Percentiles rank a stretch among this genome's conserved stretches.
Conservation (phyloP, 2,113 vertebrate genomes). For the Nicator chloris region DNA sequence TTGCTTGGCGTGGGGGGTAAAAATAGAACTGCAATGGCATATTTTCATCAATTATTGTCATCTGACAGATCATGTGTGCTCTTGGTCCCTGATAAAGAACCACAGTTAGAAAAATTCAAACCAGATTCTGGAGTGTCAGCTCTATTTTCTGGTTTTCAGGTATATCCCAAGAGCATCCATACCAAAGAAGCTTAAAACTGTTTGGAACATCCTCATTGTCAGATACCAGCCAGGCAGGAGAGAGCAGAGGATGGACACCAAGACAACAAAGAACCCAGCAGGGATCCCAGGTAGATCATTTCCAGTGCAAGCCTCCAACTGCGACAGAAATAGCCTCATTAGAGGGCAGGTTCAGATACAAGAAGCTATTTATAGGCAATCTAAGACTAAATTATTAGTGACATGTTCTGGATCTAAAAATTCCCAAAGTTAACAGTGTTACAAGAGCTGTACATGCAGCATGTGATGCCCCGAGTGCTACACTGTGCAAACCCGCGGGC, state of each 20-base stretch:
- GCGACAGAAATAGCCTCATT: not conserved
- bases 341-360: not conserved
- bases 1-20: not conserved
- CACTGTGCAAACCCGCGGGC: rapidly evolving
- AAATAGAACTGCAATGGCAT: not conserved
- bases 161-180: rapidly evolving
- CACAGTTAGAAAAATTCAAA: not conserved
- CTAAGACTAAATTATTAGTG: not conserved
- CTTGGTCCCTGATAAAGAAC: not conserved
- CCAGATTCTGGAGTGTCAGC: not conserved
- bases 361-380: not conserved
- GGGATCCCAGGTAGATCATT: not conserved
- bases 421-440: not conserved
- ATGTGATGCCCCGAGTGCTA: not conserved
- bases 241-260: not conserved
- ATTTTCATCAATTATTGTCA: not conserved
- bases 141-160: not conserved
- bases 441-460: not conserved
- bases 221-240: not conserved
- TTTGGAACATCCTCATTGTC: not conserved
- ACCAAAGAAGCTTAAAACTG: not conserved
- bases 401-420: not conserved
- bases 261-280: not conserved
- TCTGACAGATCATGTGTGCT: not conserved
- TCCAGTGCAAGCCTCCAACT: not conserved